A percentile compares a stretch with the other conserved stretches of the same genome.
These are phyloP conservation scores for Quadroppia sp. DNA, from an alignment of 2,888 invertebrate genomes.

Conservation along the genomic window DNA sequence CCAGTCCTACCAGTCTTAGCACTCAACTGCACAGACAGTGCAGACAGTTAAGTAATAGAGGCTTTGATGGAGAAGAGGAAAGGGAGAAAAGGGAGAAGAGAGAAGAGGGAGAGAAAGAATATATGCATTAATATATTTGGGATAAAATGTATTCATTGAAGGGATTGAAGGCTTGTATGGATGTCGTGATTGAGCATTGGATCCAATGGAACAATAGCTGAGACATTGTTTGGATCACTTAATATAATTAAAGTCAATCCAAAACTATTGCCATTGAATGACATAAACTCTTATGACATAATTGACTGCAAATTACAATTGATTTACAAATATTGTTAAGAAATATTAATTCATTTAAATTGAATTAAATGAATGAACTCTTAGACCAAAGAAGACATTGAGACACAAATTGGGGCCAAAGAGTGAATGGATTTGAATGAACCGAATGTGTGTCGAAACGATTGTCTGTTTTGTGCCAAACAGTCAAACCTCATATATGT, in stretches of 20 bases:
- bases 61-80: constrained; percentile 23
- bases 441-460: constrained; percentile 24
- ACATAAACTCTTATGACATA: neutral
- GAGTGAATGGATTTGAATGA: constrained; percentile 6
- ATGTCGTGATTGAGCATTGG: neutral
- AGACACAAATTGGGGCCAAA: neutral
- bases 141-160: constrained; percentile 2
- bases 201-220: neutral
- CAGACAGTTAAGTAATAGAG: neutral
- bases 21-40: neutral
- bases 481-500: constrained; percentile 1
- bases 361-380: neutral
- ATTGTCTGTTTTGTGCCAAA: constrained; percentile 23
- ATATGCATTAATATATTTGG: constrained; percentile 11
- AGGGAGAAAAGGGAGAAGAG: constrained; percentile 31
- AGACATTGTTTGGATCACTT: constrained; percentile 16
- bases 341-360: neutral
- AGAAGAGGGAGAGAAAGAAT: constrained; percentile 36
- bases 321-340: neutral
- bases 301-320: neutral
- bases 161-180: neutral
- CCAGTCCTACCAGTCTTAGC: neutral
- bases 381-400: constrained; percentile 18
- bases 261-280: neutral
- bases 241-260: constrained; percentile 3